phyloP scores from a whole-genome alignment of 2,888 invertebrate species.

The Trachelus stipa region DNA sequence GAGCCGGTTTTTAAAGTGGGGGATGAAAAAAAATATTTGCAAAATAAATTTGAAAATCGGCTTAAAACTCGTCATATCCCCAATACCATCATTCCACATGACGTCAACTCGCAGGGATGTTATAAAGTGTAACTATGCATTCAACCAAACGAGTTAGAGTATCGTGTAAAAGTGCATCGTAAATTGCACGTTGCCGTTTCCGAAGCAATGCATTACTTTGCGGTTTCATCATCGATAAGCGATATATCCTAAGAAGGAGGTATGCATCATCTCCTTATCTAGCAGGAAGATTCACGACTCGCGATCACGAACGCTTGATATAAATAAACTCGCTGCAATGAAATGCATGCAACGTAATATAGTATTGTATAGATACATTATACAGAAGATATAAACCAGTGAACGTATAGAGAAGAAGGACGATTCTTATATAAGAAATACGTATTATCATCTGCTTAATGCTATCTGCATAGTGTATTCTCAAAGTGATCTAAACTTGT shows the following conservation, averaged over 20 bases:
- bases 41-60: neutral
- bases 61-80: neutral
- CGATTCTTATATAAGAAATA: neutral
- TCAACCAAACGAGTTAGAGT: neutral
- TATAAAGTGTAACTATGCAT: neutral
- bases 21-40: neutral
- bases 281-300: slow-evolving; percentile 50
- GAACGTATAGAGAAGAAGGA: neutral
- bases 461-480: neutral
- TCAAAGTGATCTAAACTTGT: neutral
- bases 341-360: neutral
- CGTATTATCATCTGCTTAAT: neutral
- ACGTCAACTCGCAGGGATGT: neutral
- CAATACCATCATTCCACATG: too few relatives aligned
- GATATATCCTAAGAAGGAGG: slow-evolving; percentile 28
- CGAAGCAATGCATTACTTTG: slow-evolving; percentile 15
- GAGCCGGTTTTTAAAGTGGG: neutral
- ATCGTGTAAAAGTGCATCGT: slow-evolving; percentile 8
- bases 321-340: slow-evolving; percentile 1
- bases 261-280: slow-evolving; percentile 55
- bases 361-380: neutral
- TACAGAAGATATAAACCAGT: neutral
- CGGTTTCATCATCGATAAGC: slow-evolving; percentile 32
- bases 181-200: slow-evolving; percentile 33
- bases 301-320: slow-evolving; percentile 35